These are phyloP conservation scores for Acipenser ruthenus DNA, from an alignment of 2,797 vertebrate species.

Conservation along the genomic window DNA sequence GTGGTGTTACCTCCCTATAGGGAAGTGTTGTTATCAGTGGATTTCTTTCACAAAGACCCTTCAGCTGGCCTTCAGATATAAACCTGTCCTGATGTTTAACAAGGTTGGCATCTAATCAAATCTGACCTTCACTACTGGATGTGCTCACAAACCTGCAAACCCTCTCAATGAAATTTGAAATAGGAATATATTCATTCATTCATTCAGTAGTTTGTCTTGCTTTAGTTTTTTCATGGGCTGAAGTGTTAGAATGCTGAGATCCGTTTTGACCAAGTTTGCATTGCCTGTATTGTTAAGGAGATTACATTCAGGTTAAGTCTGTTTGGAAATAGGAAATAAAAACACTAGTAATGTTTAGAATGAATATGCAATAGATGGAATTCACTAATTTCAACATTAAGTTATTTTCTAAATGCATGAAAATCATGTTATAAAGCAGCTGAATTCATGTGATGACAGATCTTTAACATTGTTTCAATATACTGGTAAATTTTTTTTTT, in stretches of 20 bases:
- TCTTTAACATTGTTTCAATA: too few species aligned
- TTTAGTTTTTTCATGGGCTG: neutral
- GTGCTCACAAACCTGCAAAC: neutral
- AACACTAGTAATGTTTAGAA: too few species aligned
- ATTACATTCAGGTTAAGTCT: neutral
- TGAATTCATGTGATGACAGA: too few species aligned
- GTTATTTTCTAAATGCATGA: too few species aligned
- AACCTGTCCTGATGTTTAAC: neutral
- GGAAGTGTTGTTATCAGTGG: neutral
- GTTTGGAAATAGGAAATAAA: neutral
- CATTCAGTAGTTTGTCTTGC: neutral
- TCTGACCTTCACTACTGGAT: neutral
- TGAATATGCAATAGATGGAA: neutral
- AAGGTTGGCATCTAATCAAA: slow-evolving; percentile 1
- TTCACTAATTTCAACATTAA: too few species aligned
- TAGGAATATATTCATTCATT: neutral
- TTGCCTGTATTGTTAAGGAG: neutral
- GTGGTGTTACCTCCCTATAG: neutral
- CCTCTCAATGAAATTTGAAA: neutral
- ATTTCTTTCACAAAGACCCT: neutral
- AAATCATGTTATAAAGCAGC: too few species aligned
- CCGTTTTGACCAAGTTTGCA: neutral
- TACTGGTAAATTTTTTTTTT: neutral
- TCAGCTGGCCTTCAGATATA: slow-evolving; percentile 2
- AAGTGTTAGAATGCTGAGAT: neutral